These are phyloP conservation scores for Hoplodrina ambigua DNA, from an alignment of 2,888 invertebrate species.

Conservation along the genomic window DNA sequence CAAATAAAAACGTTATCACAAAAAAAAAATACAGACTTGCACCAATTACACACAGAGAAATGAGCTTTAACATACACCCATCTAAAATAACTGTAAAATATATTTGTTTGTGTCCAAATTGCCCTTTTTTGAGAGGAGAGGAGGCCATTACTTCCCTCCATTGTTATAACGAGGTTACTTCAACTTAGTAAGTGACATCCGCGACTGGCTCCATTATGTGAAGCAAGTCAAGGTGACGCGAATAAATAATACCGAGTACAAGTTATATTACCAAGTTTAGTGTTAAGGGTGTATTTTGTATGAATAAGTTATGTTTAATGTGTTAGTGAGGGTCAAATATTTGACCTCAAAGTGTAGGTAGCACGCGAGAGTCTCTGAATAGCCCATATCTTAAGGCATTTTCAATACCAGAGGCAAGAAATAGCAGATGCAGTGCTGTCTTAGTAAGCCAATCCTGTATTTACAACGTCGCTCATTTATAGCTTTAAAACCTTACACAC, in stretches of 20 bases:
- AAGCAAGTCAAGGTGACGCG: constrained; percentile 43
- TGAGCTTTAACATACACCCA: background rate
- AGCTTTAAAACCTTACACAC: too few relatives aligned
- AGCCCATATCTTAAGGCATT: too few relatives aligned
- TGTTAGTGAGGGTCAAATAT: background rate
- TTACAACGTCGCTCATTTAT: too few relatives aligned
- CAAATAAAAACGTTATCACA: too few relatives aligned
- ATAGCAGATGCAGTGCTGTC: too few relatives aligned
- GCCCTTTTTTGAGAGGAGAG: constrained; percentile 65
- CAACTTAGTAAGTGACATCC: constrained; percentile 57
- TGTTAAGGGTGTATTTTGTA: constrained; percentile 33
- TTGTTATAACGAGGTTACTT: constrained; percentile 64
- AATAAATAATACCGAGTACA: constrained; percentile 49
- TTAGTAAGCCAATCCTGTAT: too few relatives aligned
- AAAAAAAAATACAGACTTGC: too few relatives aligned
- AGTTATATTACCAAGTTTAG: constrained; percentile 47
- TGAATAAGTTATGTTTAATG: constrained; percentile 40
- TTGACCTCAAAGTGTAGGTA: background rate
- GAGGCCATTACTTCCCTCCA: constrained; percentile 66
- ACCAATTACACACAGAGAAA: background rate
- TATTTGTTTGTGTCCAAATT: constrained; percentile 64
- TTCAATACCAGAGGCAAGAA: too few relatives aligned
- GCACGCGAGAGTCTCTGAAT: too few relatives aligned
- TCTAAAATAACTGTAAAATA: constrained; percentile 36
- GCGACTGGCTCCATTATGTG: constrained; percentile 33